Conservation (phyloP, 2,113 vertebrate genomes). For the Cavia aperea region DNA sequence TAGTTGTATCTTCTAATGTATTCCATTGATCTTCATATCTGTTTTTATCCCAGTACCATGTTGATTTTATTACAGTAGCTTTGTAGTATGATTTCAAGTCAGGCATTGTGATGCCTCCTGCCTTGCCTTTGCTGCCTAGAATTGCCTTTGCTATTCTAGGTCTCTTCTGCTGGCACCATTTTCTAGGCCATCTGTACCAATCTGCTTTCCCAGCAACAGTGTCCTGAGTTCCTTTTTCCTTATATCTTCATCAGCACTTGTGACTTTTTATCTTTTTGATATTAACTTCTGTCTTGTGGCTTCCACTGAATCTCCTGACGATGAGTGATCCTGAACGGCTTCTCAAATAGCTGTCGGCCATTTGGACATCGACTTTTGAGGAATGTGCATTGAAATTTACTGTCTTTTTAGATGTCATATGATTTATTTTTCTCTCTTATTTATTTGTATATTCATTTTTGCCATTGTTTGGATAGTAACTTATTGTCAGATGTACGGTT, state of each 20-base stretch:
- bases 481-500: neutral
- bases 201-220: neutral
- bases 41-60: too few relatives aligned
- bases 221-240: neutral
- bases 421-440: neutral
- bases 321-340: neutral
- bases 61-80: too few relatives aligned
- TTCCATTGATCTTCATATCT: too few relatives aligned
- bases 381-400: neutral
- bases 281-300: neutral
- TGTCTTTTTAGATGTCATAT: neutral
- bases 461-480: neutral
- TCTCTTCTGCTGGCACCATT: too few relatives aligned
- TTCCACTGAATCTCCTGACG: neutral
- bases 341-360: neutral
- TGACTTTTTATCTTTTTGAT: neutral
- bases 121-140: too few relatives aligned
- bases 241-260: neutral
- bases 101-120: too few relatives aligned
- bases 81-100: too few relatives aligned
- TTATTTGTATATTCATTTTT: neutral
- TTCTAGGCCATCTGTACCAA: neutral
- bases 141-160: too few relatives aligned
- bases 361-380: neutral
- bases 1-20: too few relatives aligned